Evolutionary conservation across 2,888 invertebrate species (phyloP).

Genomic region (Thalpophila matura): DNA sequence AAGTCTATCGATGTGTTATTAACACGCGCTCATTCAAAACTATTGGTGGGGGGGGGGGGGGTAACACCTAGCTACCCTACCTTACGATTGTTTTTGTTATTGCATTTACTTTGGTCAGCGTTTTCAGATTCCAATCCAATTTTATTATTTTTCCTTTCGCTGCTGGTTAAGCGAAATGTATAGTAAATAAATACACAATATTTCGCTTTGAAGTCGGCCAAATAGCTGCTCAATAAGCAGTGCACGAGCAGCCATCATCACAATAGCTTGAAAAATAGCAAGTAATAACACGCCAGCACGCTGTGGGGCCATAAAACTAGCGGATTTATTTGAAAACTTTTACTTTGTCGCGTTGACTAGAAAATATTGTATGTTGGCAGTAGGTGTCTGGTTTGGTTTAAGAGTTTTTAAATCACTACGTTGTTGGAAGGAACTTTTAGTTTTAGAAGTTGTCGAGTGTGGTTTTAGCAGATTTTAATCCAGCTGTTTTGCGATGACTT

Average conservation of each 20-base stretch:
- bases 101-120: background rate
- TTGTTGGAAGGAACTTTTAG: background rate
- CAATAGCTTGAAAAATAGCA: conserved; percentile 59
- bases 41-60: too few relatives aligned
- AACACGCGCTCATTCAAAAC: too few relatives aligned
- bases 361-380: conserved; percentile 10
- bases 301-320: conserved; percentile 41
- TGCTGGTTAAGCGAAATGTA: too few relatives aligned
- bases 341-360: background rate
- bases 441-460: background rate
- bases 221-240: conserved; percentile 44
- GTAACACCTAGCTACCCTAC: too few relatives aligned
- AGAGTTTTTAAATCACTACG: conserved; percentile 26
- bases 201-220: conserved; percentile 20
- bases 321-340: conserved; percentile 43
- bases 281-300: conserved; percentile 30
- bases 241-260: conserved; percentile 51
- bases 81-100: background rate
- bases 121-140: background rate
- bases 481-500: too few relatives aligned
- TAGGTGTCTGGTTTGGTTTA: background rate
- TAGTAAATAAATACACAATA: conserved; percentile 33
- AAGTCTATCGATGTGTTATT: too few relatives aligned
- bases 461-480: background rate
- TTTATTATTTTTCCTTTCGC: too few relatives aligned